Conservation (phyloP, 37 sponge, comb jelly and placozoan species). For the Crambe crambe region DNA sequence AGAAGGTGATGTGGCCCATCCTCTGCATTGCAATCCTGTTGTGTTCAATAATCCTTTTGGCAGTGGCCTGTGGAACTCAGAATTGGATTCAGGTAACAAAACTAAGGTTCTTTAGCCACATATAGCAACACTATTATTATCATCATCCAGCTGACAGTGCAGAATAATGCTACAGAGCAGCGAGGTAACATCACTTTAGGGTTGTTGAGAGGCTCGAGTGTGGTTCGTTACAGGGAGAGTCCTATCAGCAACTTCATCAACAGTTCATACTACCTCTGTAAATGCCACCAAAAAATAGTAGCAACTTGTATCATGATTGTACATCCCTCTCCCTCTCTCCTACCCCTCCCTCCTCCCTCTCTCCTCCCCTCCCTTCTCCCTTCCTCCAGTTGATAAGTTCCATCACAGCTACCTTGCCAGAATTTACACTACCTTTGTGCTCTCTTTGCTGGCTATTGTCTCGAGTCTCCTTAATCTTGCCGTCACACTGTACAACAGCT, state of each 20-base stretch:
- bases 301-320: background rate
- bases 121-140: background rate
- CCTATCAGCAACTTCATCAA: background rate
- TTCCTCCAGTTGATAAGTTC: slow-evolving; percentile 15
- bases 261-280: slow-evolving; percentile 9
- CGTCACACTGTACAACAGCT: slow-evolving; percentile 70
- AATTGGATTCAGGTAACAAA: slow-evolving; percentile 16
- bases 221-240: background rate
- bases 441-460: slow-evolving; percentile 38
- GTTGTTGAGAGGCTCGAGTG: slow-evolving; percentile 22
- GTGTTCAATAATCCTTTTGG: background rate
- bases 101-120: no score
- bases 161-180: background rate
- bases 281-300: no score
- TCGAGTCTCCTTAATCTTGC: slow-evolving; percentile 24
- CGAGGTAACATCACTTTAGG: slow-evolving; percentile 20
- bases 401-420: background rate
- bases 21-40: background rate
- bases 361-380: background rate
- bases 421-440: slow-evolving; percentile 36
- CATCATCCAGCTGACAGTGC: background rate
- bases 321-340: no score
- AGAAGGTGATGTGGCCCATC: slow-evolving; percentile 25
- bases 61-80: slow-evolving; percentile 23
- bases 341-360: background rate